Percentiles rank a stretch among this genome's conserved stretches.
phyloP scores from a whole-genome alignment of 1,140 invertebrate species.

The Pachyrhynchus sulphureomaculatus region DNA sequence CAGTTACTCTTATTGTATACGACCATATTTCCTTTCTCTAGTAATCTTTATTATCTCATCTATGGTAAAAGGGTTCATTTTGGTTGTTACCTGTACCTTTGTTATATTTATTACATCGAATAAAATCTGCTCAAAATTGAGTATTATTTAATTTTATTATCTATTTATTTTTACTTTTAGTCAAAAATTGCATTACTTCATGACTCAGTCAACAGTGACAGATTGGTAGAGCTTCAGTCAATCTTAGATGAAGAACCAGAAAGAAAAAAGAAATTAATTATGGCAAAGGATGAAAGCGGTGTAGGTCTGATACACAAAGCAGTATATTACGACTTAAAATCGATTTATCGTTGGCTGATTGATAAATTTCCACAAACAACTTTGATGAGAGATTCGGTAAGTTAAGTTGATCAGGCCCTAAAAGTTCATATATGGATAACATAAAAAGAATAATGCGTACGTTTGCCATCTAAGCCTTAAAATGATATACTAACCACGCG shows the following conservation, averaged over 20 bases:
- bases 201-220: slow-evolving; percentile 68
- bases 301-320: slow-evolving; percentile 77
- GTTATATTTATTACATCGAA: too few relatives aligned
- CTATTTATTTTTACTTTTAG: slow-evolving; percentile 52
- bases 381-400: slow-evolving; percentile 76
- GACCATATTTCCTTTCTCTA: too few relatives aligned
- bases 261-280: slow-evolving; percentile 62
- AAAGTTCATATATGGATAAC: too few relatives aligned
- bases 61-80: too few relatives aligned
- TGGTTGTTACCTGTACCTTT: too few relatives aligned
- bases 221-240: slow-evolving; percentile 64
- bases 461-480: neutral
- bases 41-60: too few relatives aligned
- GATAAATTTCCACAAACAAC: slow-evolving; percentile 72
- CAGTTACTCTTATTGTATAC: too few relatives aligned
- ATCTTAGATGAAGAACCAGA: slow-evolving; percentile 60
- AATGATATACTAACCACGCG: neutral
- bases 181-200: slow-evolving; percentile 68
- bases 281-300: slow-evolving; percentile 73
- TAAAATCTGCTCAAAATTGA: too few relatives aligned
- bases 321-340: slow-evolving; percentile 70
- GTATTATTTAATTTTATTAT: too few relatives aligned
- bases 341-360: slow-evolving; percentile 73
- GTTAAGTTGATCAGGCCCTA: slow-evolving; percentile 36
- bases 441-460: neutral